Evolutionary conservation across 2,888 invertebrate species (phyloP).

Genomic region (Octonoba sinensis): DNA sequence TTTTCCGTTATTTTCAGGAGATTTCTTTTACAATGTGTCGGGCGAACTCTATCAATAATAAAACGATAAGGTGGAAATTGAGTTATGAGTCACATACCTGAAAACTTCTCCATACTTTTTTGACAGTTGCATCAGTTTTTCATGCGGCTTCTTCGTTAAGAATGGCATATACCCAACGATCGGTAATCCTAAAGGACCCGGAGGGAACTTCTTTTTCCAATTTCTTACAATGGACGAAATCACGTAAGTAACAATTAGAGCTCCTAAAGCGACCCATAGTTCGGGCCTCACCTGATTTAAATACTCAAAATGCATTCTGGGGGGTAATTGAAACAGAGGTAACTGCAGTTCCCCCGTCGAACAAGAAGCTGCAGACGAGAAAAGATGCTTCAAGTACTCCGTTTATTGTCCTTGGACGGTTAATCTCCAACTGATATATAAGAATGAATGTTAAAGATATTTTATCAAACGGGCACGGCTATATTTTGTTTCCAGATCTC

Average conservation of each 20-base stretch:
- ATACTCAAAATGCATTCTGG: neutral
- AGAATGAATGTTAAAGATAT: no score
- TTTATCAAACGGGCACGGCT: no score
- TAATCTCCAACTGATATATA: no score
- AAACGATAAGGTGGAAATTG: no score
- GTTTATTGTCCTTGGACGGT: no score
- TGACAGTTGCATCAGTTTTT: constrained; percentile 47
- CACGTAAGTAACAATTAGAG: neutral
- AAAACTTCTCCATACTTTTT: constrained; percentile 63
- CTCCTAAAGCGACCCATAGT: constrained; percentile 4
- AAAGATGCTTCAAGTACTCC: no score
- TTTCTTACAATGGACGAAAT: neutral
- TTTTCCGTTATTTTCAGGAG: no score
- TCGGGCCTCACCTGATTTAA: neutral
- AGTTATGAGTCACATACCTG: constrained; percentile 28
- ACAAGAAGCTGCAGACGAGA: no score
- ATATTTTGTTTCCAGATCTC: no score
- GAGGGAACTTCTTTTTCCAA: constrained; percentile 32
- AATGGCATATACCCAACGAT: constrained; percentile 65
- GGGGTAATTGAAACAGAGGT: neutral
- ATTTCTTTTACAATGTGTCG: no score
- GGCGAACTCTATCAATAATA: no score
- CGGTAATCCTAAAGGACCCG: constrained; percentile 65
- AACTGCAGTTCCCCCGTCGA: neutral
- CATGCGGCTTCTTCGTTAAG: constrained; percentile 42